Conservation (phyloP, 2,888 invertebrate genomes). For the Pachliopta kotzebuea region DNA sequence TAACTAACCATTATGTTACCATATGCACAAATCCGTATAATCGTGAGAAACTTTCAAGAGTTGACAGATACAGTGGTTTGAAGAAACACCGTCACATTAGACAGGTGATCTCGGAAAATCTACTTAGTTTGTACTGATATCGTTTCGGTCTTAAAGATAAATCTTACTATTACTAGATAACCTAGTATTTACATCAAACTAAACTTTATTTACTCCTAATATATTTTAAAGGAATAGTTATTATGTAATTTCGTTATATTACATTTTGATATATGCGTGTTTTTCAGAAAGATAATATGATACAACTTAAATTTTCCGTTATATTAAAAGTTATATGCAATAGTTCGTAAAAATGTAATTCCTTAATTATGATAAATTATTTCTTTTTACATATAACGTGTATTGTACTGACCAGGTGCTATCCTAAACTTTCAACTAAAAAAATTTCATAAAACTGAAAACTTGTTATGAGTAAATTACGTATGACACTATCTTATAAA, state of each 20-base stretch:
- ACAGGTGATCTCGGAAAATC: neutral
- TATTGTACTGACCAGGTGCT: neutral
- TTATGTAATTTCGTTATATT: too few relatives aligned
- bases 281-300: neutral
- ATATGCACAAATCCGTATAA: neutral
- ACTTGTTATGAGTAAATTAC: neutral
- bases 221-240: too few relatives aligned
- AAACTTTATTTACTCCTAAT: neutral
- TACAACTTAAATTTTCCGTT: neutral
- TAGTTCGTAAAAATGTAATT: neutral
- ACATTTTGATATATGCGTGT: neutral
- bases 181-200: neutral
- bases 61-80: neutral
- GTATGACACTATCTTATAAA: neutral
- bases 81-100: neutral
- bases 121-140: neutral
- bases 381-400: neutral
- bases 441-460: neutral
- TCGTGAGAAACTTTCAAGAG: neutral
- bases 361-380: neutral
- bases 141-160: neutral
- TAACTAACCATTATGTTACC: neutral
- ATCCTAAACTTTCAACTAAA: too few relatives aligned
- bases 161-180: neutral
- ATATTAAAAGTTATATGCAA: neutral